phyloP scores from a whole-genome alignment of 2,888 invertebrate species.

The Drosophila peninsularis region DNA sequence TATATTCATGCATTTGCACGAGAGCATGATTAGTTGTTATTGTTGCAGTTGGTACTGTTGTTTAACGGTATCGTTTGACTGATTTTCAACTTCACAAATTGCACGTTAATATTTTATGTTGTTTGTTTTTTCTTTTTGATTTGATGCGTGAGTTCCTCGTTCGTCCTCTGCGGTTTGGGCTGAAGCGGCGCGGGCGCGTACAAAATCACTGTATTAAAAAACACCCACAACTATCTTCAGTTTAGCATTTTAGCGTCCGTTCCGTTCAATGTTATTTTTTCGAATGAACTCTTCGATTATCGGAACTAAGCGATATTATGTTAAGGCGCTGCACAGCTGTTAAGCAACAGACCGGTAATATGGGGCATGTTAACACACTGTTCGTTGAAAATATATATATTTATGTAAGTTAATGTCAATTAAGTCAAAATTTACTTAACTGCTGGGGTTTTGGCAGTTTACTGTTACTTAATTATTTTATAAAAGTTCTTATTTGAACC shows the following conservation, averaged over 20 bases:
- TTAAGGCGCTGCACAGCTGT: slow-evolving; percentile 11
- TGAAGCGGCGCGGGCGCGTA: slow-evolving; percentile 62
- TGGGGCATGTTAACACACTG: background rate
- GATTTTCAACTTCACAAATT: slow-evolving; percentile 41
- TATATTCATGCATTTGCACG: slow-evolving; percentile 91
- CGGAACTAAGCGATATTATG: slow-evolving; percentile 25
- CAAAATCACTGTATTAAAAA: slow-evolving; percentile 48
- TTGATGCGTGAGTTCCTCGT: slow-evolving; percentile 58
- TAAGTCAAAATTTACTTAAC: background rate
- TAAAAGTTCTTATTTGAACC: background rate
- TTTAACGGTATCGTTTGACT: slow-evolving; percentile 32
- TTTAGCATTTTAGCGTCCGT: slow-evolving; percentile 43
- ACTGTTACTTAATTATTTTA: background rate
- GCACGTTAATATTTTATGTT: slow-evolving; percentile 31
- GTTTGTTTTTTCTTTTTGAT: slow-evolving; percentile 24
- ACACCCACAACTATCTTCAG: slow-evolving; percentile 43
- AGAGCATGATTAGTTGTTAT: slow-evolving; percentile 80
- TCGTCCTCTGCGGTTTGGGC: slow-evolving; percentile 50
- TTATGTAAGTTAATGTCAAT: background rate
- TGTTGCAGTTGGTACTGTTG: slow-evolving; percentile 26
- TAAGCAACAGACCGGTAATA: slow-evolving; percentile 5
- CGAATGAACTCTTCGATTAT: slow-evolving; percentile 46
- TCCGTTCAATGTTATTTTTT: slow-evolving; percentile 48
- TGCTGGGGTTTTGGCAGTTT: background rate
- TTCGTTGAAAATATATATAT: background rate